phyloP scores from a whole-genome alignment of 2,797 vertebrate genomes.

The Falco biarmicus region DNA sequence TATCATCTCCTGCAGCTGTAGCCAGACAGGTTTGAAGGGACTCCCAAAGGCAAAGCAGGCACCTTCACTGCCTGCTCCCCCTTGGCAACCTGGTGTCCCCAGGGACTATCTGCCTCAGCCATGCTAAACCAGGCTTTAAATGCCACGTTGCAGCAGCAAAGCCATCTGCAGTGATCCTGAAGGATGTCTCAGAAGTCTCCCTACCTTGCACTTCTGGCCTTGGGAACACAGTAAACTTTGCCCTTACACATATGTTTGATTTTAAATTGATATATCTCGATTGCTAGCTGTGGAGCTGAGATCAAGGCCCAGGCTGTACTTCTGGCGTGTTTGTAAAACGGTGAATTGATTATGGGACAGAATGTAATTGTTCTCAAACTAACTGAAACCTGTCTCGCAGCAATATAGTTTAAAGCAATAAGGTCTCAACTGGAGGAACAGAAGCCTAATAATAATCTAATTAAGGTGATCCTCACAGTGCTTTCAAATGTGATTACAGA shows the following conservation, averaged over 20 bases:
- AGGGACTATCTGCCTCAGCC: not conserved
- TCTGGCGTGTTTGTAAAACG: not conserved
- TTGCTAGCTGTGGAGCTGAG: not conserved
- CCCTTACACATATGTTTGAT: not conserved
- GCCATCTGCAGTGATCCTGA: not conserved
- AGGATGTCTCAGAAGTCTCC: not conserved
- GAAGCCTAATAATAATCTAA: not conserved
- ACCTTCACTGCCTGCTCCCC: not conserved
- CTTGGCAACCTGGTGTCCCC: not conserved
- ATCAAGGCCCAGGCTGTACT: not conserved
- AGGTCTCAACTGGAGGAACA: not conserved
- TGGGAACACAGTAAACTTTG: not conserved
- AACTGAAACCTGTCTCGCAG: not conserved
- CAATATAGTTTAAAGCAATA: not conserved
- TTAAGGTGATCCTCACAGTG: not conserved
- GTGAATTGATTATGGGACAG: not conserved
- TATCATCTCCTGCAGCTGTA: not conserved
- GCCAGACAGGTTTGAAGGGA: not conserved
- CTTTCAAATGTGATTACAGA: not conserved
- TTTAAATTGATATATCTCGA: not conserved
- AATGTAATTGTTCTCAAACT: not conserved
- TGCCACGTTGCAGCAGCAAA: not conserved
- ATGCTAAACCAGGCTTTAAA: not conserved
- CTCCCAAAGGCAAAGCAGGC: not conserved
- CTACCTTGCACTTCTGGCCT: not conserved